Evolutionary conservation across 2,888 invertebrate species (phyloP), one percentile per base, ranked within the genome.

Genomic region (Melinaea menophilus): DNA sequence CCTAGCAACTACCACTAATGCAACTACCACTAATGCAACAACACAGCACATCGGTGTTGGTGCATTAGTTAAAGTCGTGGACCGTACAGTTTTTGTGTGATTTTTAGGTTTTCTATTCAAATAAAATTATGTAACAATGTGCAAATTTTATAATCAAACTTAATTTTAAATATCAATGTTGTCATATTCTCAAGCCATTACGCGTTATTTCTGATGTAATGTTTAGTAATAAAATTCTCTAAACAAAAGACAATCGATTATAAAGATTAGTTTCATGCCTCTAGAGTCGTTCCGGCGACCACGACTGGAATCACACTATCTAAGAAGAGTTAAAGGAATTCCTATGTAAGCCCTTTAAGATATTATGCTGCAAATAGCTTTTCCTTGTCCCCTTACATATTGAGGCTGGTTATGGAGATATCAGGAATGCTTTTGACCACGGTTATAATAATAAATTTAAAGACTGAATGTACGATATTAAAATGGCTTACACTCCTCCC

Each of bases 1-100:
- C n/a, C n/a, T n/a, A n/a, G n/a, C n/a, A n/a, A n/a, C n/a, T n/a
- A n/a, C n/a, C n/a, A n/a, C n/a, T n/a, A n/a, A n/a, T n/a, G n/a
- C n/a, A n/a, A n/a, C 76, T 74, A 70, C 73, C 75, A 70, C 77
- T 79, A 81, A 79, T 80, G 79, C 78, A 74, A 72, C 37, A 55
- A 37, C 64, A 56, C 48, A 35, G 67, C 22, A 22, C 1, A 22
- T 22, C 22, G 22, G 22, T 22, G 22, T 22, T 22, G 22, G 22
- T 22, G 22, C 22, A 67, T 54, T 56, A 56, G 63, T 54, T 57
- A 66, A 57, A 55, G 37, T 35, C 12, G 35, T 37, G 45, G 46
- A 45, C 22, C 11, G 35, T 57, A 58, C 22, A 47, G n/a, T 41
- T 31, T n/a, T 48, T 31, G 3, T 51, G 3, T 12, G 2, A 4